These are phyloP conservation scores for Melanotaenia pygmaea DNA, from an alignment of 2,797 vertebrate species.

Conservation along the genomic window DNA sequence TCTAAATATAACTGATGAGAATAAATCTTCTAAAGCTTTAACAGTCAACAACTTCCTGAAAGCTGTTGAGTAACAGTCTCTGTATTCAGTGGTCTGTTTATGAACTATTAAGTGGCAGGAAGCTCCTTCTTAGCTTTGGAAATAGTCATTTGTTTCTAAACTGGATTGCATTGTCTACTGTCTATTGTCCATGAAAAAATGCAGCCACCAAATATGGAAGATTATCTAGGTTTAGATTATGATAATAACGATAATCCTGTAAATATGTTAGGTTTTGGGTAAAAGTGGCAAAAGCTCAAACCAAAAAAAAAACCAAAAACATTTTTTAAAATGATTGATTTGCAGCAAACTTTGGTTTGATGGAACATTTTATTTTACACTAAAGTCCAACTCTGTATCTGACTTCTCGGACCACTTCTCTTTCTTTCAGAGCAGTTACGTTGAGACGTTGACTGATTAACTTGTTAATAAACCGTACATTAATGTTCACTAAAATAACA, in stretches of 20 bases:
- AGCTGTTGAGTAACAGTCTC: neutral
- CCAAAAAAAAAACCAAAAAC: neutral
- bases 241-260: neutral
- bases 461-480: neutral
- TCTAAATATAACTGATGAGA: neutral
- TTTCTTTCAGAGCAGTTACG: too few relatives aligned
- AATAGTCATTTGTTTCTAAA: neutral
- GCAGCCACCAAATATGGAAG: neutral
- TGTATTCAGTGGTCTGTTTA: slow-evolving; percentile 1
- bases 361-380: too few relatives aligned
- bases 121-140: neutral
- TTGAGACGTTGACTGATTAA: neutral
- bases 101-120: neutral
- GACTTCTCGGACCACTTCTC: too few relatives aligned
- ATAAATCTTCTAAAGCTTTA: neutral
- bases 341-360: neutral
- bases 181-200: neutral
- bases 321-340: neutral
- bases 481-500: neutral
- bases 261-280: neutral
- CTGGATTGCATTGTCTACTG: neutral
- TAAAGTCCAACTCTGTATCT: neutral
- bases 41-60: neutral
- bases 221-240: neutral
- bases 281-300: neutral